These are phyloP conservation scores for Petrolisthes manimaculis DNA, from an alignment of 2,888 invertebrate genomes.

Conservation along the genomic window DNA sequence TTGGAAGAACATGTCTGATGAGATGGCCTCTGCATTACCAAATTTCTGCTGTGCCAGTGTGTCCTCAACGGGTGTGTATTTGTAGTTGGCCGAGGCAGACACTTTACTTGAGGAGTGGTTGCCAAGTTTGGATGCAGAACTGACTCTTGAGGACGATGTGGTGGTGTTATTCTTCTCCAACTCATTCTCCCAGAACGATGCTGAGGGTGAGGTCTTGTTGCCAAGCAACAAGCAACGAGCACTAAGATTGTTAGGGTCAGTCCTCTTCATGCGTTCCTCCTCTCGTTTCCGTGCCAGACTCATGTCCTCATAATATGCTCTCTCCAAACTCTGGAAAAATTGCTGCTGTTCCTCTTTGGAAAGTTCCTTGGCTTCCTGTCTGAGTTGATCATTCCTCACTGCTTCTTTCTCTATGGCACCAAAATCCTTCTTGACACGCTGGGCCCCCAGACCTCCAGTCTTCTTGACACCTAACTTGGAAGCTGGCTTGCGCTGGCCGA, in stretches of 20 bases:
- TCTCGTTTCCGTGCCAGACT: constrained; percentile 77
- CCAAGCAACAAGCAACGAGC: constrained; percentile 69
- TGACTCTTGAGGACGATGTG: constrained; percentile 26
- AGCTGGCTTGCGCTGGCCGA: constrained; percentile 72
- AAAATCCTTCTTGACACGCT: constrained; percentile 93
- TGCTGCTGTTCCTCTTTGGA: constrained; percentile 60
- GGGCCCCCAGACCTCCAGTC: constrained; percentile 88
- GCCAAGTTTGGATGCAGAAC: constrained; percentile 29
- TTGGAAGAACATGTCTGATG: constrained; percentile 96
- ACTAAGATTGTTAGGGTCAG: constrained; percentile 83
- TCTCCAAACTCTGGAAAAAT: constrained; percentile 71
- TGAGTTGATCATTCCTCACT: constrained; percentile 84
- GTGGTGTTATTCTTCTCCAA: constrained; percentile 48
- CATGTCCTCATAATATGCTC: constrained; percentile 85
- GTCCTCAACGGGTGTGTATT: constrained; percentile 71
- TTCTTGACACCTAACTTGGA: constrained; percentile 84
- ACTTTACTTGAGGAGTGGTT: constrained; percentile 55
- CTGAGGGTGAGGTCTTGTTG: constrained; percentile 40
- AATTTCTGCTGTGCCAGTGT: constrained; percentile 95
- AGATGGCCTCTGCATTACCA: constrained; percentile 96
- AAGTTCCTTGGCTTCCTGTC: constrained; percentile 71
- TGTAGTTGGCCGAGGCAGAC: constrained; percentile 63
- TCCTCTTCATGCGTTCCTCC: constrained; percentile 79
- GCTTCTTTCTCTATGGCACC: constrained; percentile 94
- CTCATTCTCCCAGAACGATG: constrained; percentile 61